Percentiles rank a stretch among this genome's conserved stretches.
Evolutionary conservation across 2,888 invertebrate genomes (phyloP).

Genomic region (Orchesellides sinensis): DNA sequence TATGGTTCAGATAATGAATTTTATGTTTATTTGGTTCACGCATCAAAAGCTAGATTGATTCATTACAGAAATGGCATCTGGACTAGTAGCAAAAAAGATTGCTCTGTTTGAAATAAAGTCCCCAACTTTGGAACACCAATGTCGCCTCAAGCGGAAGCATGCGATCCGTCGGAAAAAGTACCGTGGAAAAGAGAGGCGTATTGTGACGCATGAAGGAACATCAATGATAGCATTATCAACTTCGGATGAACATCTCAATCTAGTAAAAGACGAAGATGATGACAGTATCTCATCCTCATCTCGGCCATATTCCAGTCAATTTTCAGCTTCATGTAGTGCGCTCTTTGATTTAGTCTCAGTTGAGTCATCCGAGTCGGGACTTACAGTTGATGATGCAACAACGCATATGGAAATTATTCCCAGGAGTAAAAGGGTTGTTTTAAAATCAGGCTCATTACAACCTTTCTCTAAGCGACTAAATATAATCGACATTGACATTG

Average conservation of each 20-base stretch:
- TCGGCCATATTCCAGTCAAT: constrained; percentile 46
- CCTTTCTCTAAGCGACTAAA: constrained; percentile 51
- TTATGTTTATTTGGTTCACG: not conserved
- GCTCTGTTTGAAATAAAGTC: constrained; percentile 68
- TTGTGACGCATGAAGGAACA: constrained; percentile 45
- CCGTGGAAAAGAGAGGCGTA: constrained; percentile 59
- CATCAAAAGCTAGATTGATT: not conserved
- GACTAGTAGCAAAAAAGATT: constrained; percentile 72
- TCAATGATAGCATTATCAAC: constrained; percentile 51
- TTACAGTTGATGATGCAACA: constrained; percentile 18
- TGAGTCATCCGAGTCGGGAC: constrained; percentile 32
- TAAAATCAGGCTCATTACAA: constrained; percentile 41
- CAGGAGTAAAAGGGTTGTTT: constrained; percentile 39
- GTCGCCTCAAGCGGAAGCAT: constrained; percentile 69
- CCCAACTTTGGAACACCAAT: constrained; percentile 53
- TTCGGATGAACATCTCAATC: constrained; percentile 55
- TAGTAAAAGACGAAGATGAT: constrained; percentile 44
- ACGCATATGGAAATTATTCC: constrained; percentile 53
- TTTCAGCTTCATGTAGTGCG: constrained; percentile 68
- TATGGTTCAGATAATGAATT: not conserved
- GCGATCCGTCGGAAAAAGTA: constrained; percentile 69
- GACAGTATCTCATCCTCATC: constrained; percentile 37
- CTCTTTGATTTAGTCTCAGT: constrained; percentile 61
- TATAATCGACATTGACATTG: constrained; percentile 66
- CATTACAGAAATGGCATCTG: constrained; percentile 53